Evolutionary conservation across 2,113 vertebrate genomes (phyloP), one percentile per base, ranked within the genome.

Genomic region (Peromyscus polionotus): DNA sequence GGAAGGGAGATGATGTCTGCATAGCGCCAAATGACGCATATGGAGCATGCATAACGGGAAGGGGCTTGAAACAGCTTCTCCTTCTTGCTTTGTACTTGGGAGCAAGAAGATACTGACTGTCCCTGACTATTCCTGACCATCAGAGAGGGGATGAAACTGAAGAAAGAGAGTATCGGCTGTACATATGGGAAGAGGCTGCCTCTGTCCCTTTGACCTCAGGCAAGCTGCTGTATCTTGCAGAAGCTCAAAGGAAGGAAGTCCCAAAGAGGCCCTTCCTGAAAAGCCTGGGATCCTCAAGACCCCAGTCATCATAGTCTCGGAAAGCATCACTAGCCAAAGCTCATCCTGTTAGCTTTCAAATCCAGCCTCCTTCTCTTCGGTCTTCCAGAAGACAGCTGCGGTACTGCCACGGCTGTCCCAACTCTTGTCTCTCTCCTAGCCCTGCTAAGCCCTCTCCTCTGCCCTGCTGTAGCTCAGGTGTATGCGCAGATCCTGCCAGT

Each of bases 1-100:
- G 5, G n/a, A 88, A n/a, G 20, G 1, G 19, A 20, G 45, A n/a
- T 13, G 20, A 54, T 26, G 33, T 54, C 31, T 26, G 22, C 67
- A 54, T 8, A 54, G 67, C 4, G 0, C 19, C 14, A 33, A 72
- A 3, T 36, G 28, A 3, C 36, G 12, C 0, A 24, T n/a, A 16
- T 14, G 33, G 85, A 5, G 16, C 57, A 59, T 22, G 2, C 10
- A 59, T 33, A 83, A 39, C 4, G 36, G 54, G 5, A 33, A 9
- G 33, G 65, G 6, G 12, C 85, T 70, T 70, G 11, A 87, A 70
- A 31, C 26, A 48, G 28, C 19, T 67, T 48, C 45, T n/a, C n/a
- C 36, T 63, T 63, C 59, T 84, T 65, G 81, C 59, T 65, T 28
- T 42, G n/a, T 84, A 45, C 81, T 85, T 65, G 39, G 81, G 31